These are phyloP conservation scores for Lithosia quadra DNA, from an alignment of 2,888 invertebrate genomes.

Conservation along the genomic window DNA sequence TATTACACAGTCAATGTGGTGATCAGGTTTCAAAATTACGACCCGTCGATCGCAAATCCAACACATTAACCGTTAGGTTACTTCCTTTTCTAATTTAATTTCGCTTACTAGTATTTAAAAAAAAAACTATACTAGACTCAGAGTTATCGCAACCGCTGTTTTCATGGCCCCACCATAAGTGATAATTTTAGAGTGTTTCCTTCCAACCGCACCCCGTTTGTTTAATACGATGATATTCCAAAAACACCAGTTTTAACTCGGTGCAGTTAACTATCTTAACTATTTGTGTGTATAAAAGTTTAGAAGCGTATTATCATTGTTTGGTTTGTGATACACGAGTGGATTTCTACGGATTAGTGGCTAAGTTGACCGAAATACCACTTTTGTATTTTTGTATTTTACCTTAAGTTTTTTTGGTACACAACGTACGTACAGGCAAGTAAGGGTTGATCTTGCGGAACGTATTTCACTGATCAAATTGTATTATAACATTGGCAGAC, in stretches of 20 bases:
- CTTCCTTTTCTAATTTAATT: no score
- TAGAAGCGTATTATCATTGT: constrained; percentile 23
- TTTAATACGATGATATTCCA: constrained; percentile 58
- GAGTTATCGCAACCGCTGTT: background rate
- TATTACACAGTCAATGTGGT: no score
- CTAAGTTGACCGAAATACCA: background rate
- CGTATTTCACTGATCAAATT: no score
- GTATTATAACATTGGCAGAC: no score
- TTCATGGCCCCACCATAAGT: constrained; percentile 28
- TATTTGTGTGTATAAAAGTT: constrained; percentile 20
- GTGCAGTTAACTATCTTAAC: constrained; percentile 27
- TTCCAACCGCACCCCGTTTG: constrained; percentile 49
- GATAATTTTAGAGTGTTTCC: constrained; percentile 40
- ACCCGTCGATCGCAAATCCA: no score
- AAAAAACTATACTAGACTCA: no score
- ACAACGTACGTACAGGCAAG: no score
- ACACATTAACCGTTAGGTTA: no score
- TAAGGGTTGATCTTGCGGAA: no score
- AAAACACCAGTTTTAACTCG: constrained; percentile 30
- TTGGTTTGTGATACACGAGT: constrained; percentile 10
- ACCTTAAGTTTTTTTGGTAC: no score
- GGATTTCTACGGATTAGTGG: constrained; percentile 5
- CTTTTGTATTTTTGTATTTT: background rate
- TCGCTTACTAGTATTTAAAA: no score
- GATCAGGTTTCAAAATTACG: no score